Conservation (phyloP, 2,888 invertebrate genomes). For the Diploptera punctata region DNA sequence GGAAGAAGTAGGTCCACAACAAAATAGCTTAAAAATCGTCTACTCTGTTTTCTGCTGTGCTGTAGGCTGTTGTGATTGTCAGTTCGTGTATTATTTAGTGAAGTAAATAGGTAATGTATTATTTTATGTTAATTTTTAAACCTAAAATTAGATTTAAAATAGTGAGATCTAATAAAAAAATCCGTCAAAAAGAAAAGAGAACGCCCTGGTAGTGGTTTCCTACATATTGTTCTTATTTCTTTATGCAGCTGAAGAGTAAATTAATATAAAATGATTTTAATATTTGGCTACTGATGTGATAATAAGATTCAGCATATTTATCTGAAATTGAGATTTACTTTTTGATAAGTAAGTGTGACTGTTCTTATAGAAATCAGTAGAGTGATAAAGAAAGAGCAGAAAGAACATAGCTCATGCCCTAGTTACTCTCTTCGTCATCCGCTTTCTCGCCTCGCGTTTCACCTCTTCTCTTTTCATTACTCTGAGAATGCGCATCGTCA, state of each 20-base stretch:
- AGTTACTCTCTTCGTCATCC: constrained; percentile 36
- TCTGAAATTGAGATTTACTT: too few relatives aligned
- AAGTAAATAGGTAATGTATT: constrained; percentile 34
- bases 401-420: constrained; percentile 33
- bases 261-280: too few relatives aligned
- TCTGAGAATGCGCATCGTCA: constrained; percentile 27
- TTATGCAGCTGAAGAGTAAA: too few relatives aligned
- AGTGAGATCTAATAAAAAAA: constrained; percentile 20
- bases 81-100: constrained; percentile 25
- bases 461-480: constrained; percentile 16
- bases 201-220: constrained; percentile 33
- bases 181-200: constrained; percentile 34
- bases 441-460: constrained; percentile 36
- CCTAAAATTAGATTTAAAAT: constrained; percentile 16
- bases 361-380: too few relatives aligned
- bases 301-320: too few relatives aligned
- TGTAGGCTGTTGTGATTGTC: constrained; percentile 32
- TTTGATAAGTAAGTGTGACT: too few relatives aligned
- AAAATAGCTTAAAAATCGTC: constrained; percentile 44
- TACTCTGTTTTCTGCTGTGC: constrained; percentile 40
- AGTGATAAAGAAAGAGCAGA: constrained; percentile 3
- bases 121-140: constrained; percentile 1
- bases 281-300: too few relatives aligned
- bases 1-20: constrained; percentile 57
- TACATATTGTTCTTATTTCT: constrained; percentile 28